phyloP scores from a whole-genome alignment of 1,140 invertebrate genomes.

The Camponotus floridanus region DNA sequence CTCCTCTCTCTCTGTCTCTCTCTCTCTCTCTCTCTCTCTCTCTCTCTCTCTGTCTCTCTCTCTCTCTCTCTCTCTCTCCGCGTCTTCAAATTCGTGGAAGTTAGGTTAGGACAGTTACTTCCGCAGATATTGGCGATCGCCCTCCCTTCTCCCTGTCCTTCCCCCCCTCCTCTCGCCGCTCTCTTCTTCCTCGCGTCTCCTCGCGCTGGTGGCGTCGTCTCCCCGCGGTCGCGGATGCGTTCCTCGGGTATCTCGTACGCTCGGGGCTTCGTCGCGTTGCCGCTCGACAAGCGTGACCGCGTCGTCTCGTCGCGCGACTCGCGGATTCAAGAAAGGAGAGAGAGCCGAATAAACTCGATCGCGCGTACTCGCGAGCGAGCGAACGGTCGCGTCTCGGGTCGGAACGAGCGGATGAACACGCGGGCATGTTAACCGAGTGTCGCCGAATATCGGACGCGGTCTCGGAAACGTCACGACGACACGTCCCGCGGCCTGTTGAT shows the following conservation, averaged over 20 bases:
- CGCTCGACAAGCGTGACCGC: neutral
- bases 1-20: no score
- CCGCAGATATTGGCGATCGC: conserved; percentile 71
- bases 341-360: conserved; percentile 59
- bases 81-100: conserved; percentile 68
- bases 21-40: no score
- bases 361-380: conserved; percentile 33
- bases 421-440: no score
- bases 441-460: conserved; percentile 3
- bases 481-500: conserved; percentile 27
- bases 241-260: conserved; percentile 5
- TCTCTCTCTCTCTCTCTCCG: no score
- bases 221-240: conserved; percentile 45
- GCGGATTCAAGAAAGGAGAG: neutral
- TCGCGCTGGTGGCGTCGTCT: conserved; percentile 41
- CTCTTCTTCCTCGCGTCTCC: neutral
- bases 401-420: neutral
- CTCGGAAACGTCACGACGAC: neutral
- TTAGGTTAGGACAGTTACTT: conserved; percentile 78
- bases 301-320: conserved; percentile 23
- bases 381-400: neutral
- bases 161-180: neutral
- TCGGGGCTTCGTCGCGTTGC: neutral
- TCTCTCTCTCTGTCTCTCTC: no score
- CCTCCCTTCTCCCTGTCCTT: neutral